These are phyloP conservation scores for Cuculus canorus DNA, from an alignment of 2,797 vertebrate species.

Conservation along the genomic window DNA sequence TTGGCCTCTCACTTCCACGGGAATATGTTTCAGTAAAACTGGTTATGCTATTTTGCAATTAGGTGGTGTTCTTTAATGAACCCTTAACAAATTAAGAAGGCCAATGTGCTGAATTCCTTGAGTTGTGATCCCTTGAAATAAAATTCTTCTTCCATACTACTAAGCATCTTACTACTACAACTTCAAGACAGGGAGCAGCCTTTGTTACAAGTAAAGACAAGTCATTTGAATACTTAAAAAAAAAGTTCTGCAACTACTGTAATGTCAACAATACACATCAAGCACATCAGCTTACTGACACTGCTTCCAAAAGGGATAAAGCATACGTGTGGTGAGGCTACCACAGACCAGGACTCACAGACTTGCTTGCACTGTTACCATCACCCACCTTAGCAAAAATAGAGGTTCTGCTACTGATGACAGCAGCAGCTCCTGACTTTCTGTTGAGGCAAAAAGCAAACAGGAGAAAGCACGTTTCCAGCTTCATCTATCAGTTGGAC, in stretches of 20 bases:
- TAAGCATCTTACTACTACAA: background rate
- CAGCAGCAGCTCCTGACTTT: background rate
- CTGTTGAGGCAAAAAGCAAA: background rate
- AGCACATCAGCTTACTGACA: background rate
- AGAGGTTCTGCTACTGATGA: background rate
- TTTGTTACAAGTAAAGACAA: background rate
- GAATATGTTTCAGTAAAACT: background rate
- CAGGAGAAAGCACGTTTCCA: background rate
- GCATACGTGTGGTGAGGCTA: background rate
- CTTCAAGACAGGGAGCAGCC: background rate
- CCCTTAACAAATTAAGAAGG: background rate
- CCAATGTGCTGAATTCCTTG: background rate
- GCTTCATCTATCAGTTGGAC: background rate
- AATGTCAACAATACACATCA: background rate
- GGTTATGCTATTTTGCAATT: background rate
- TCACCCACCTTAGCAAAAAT: background rate
- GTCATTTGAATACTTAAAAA: background rate
- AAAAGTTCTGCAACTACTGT: background rate
- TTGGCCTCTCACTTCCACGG: background rate
- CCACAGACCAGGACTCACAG: background rate
- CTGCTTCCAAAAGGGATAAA: background rate
- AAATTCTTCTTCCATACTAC: background rate
- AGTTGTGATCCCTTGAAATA: background rate
- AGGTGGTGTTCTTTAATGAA: background rate
- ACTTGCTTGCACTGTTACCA: background rate